phyloP scores from a whole-genome alignment of 2,113 vertebrate genomes.

The Hiodon alosoides region DNA sequence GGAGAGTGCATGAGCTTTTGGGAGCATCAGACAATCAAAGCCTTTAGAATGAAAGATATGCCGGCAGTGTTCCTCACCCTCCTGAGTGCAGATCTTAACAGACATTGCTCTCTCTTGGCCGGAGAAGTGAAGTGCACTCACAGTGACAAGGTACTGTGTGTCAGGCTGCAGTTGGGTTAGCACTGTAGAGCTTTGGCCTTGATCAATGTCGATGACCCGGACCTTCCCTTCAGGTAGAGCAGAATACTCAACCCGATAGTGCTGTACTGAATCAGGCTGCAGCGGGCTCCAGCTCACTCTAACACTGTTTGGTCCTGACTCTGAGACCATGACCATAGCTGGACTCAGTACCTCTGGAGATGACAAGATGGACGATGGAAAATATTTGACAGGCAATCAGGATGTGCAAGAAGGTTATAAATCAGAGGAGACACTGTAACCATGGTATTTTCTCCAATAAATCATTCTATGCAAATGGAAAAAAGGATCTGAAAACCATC shows the following conservation, averaged over 20 bases:
- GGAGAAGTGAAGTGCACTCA: slow-evolving; percentile 67
- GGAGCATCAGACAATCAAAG: not conserved
- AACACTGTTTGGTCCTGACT: slow-evolving; percentile 66
- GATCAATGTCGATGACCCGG: slow-evolving; percentile 57
- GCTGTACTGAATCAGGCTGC: slow-evolving; percentile 50
- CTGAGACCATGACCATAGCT: slow-evolving; percentile 67
- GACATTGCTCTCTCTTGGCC: slow-evolving; percentile 82
- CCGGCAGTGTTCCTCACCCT: slow-evolving; percentile 54
- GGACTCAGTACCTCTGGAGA: slow-evolving; percentile 64
- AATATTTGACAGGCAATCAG: not conserved
- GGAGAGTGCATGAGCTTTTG: not conserved
- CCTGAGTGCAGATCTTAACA: slow-evolving; percentile 80
- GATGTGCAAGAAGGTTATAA: slow-evolving; percentile 10
- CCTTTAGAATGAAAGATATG: too few relatives aligned
- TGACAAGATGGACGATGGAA: not conserved
- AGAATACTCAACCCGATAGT: slow-evolving; percentile 75
- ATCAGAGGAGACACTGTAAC: not conserved
- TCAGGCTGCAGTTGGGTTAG: slow-evolving; percentile 74
- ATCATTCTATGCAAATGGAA: not conserved
- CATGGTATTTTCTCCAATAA: too few relatives aligned
- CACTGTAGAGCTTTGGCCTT: slow-evolving; percentile 66
- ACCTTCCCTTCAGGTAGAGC: slow-evolving; percentile 64
- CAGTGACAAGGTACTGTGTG: slow-evolving; percentile 84
- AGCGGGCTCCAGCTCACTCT: slow-evolving; percentile 81
- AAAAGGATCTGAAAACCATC: not conserved